These are phyloP conservation scores for Arremon brunneinucha DNA, from an alignment of 2,797 vertebrate species.

Conservation along the genomic window DNA sequence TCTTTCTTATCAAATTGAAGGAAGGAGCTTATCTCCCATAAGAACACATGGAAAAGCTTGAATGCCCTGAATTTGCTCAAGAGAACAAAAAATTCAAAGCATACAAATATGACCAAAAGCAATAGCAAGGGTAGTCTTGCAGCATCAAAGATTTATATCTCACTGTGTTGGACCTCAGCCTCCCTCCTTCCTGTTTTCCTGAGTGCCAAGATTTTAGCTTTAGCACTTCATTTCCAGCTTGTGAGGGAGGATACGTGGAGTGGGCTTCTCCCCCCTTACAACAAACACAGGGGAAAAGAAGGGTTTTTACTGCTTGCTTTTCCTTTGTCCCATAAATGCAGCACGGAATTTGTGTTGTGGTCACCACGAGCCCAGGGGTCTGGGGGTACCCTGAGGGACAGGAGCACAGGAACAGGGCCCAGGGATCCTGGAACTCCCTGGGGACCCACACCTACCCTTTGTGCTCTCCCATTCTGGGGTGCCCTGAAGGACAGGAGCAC, in stretches of 20 bases:
- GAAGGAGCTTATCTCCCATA: not conserved
- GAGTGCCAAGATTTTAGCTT: not conserved
- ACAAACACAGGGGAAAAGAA: not conserved
- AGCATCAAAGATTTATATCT: not conserved
- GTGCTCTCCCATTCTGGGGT: constrained; percentile 45
- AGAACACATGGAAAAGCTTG: not conserved
- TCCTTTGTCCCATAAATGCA: constrained; percentile 10
- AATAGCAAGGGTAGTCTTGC: not conserved
- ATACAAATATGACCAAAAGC: not conserved
- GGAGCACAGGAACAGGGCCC: no score
- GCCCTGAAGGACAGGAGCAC: not conserved
- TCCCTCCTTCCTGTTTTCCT: not conserved
- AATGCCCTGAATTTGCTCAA: not conserved
- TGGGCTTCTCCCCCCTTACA: not conserved
- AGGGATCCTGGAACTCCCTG: not conserved
- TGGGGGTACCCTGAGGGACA: not conserved
- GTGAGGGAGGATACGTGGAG: not conserved
- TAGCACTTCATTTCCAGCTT: constrained; percentile 11
- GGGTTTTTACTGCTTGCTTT: not conserved
- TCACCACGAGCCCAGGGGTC: not conserved
- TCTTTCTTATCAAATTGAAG: not conserved
- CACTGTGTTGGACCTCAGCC: not conserved
- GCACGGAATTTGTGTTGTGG: constrained; percentile 6
- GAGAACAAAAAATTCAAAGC: not conserved
- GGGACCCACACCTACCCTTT: constrained; percentile 33